Evolutionary conservation across 1,140 invertebrate species (phyloP).

Genomic region (Gryon sp.): DNA sequence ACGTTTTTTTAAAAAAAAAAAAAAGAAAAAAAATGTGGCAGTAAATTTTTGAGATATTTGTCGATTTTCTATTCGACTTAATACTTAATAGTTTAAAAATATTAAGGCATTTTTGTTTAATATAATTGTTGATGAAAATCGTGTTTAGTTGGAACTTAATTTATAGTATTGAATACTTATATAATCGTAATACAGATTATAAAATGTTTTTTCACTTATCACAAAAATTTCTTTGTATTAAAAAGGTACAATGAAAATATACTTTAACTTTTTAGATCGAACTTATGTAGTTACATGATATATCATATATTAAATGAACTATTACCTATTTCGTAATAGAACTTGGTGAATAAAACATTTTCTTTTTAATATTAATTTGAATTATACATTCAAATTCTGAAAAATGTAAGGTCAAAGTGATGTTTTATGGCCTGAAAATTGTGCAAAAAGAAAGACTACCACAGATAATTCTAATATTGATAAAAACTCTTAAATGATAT

Average conservation of each 20-base stretch:
- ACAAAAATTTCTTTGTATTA: conserved; percentile 19
- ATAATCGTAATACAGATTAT: conserved; percentile 1
- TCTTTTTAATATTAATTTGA: no score
- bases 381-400: no score
- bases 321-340: no score
- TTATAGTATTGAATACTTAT: neutral
- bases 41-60: conserved; percentile 16
- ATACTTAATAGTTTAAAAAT: conserved; percentile 25
- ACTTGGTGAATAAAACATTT: no score
- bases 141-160: conserved; percentile 5
- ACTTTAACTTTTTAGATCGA: no score
- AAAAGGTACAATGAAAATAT: conserved; percentile 35
- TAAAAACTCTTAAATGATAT: neutral
- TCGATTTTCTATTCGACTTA: conserved; percentile 8
- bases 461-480: conserved; percentile 10
- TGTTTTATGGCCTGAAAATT: neutral
- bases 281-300: no score
- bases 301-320: no score
- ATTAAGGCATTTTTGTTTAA: conserved; percentile 13
- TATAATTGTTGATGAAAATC: conserved; percentile 20
- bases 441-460: conserved; percentile 41
- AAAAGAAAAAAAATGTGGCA: conserved; percentile 48
- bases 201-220: conserved; percentile 5
- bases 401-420: no score
- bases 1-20: no score